phyloP scores from a whole-genome alignment of 2,888 invertebrate species.

The Coelopa pilipes region DNA sequence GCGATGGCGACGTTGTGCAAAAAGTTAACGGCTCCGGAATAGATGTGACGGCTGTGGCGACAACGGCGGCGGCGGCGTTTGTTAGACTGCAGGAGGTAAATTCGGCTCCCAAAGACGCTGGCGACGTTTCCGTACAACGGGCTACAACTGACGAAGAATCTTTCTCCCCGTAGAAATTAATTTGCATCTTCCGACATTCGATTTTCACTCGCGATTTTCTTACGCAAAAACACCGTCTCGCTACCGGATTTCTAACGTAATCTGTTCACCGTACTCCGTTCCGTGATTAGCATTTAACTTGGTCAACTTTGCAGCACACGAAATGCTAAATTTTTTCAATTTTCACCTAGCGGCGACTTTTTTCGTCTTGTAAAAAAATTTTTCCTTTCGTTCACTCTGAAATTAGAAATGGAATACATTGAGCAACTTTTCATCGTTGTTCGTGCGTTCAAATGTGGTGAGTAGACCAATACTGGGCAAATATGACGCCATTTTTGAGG shows the following conservation, averaged over 20 bases:
- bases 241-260: slow-evolving; percentile 47
- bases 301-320: slow-evolving; percentile 46
- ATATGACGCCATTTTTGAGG: slow-evolving; percentile 56
- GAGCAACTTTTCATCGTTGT: slow-evolving; percentile 39
- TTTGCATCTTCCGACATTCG: slow-evolving; percentile 55
- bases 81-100: slow-evolving; percentile 27
- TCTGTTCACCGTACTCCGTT: slow-evolving; percentile 49
- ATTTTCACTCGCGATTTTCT: slow-evolving; percentile 46
- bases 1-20: slow-evolving; percentile 28
- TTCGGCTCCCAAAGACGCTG: slow-evolving; percentile 3
- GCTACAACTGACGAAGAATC: slow-evolving; percentile 30
- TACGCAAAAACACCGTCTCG: slow-evolving; percentile 46
- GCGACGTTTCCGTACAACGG: slow-evolving; percentile 28
- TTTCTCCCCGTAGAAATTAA: slow-evolving; percentile 40
- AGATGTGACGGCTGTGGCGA: slow-evolving; percentile 21
- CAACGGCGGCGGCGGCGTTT: slow-evolving; percentile 20
- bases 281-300: slow-evolving; percentile 51
- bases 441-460: slow-evolving; percentile 38
- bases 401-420: slow-evolving; percentile 42
- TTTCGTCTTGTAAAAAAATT: slow-evolving; percentile 40
- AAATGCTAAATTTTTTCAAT: slow-evolving; percentile 46
- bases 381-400: slow-evolving; percentile 42
- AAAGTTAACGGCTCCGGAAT: slow-evolving; percentile 26
- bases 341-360: slow-evolving; percentile 52
- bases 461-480: slow-evolving; percentile 26